A percentile compares a stretch with the other conserved stretches of the same genome.
These are phyloP conservation scores for Muschampia staudingeri DNA, from an alignment of 2,888 invertebrate species.

Conservation along the genomic window DNA sequence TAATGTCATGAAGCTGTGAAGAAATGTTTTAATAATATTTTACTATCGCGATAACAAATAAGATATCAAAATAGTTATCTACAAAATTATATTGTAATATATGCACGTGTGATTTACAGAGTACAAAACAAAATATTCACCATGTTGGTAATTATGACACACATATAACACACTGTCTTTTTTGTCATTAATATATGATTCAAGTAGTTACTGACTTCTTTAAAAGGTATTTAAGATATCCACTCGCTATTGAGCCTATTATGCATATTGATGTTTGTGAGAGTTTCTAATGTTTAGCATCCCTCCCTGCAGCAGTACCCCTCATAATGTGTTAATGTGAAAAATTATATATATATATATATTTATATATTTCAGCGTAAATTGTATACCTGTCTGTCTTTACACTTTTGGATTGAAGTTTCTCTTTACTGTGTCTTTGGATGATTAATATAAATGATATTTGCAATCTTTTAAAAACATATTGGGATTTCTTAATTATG, in stretches of 20 bases:
- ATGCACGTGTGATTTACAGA: not conserved
- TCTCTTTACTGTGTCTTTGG: slow-evolving; percentile 1
- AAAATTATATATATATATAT: not conserved
- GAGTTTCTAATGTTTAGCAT: not conserved
- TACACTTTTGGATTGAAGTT: slow-evolving; percentile 9
- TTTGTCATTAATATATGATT: too few species aligned
- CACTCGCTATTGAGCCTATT: not conserved
- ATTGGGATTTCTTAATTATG: not conserved
- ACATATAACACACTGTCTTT: not conserved
- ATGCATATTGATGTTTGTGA: not conserved
- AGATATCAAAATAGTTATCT: too few species aligned
- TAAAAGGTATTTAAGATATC: not conserved
- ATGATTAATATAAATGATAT: not conserved
- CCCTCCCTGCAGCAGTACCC: not conserved
- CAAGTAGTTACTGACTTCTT: not conserved
- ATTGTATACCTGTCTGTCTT: slow-evolving; percentile 1
- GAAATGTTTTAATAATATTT: not conserved
- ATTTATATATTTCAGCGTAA: not conserved
- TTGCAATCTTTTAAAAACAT: not conserved
- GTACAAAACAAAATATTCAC: not conserved
- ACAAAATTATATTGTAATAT: too few species aligned
- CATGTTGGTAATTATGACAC: not conserved
- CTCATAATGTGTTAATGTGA: not conserved
- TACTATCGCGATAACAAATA: not conserved
- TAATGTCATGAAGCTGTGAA: not conserved